Evolutionary conservation across 2,797 vertebrate genomes (phyloP).

Genomic region (Siniperca obscura): DNA sequence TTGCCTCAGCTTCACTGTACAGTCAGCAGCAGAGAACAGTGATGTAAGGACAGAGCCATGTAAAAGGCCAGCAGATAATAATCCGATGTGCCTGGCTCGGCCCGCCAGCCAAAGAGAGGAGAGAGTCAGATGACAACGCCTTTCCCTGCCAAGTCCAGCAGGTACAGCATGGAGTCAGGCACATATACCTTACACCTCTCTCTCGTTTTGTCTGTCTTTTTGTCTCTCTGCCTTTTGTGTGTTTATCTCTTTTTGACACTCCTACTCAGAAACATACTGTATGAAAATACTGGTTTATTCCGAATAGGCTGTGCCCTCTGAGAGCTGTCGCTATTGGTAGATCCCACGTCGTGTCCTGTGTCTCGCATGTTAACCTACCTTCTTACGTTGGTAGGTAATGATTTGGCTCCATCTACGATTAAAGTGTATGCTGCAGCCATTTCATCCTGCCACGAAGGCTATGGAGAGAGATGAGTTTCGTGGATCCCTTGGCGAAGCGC

Average conservation of each 20-base stretch:
- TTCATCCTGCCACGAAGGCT: no score
- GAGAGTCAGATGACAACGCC: slow-evolving; percentile 53
- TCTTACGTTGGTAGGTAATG: no score
- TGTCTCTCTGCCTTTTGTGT: background rate
- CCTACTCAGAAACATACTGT: slow-evolving; percentile 5
- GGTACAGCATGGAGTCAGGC: slow-evolving; percentile 41
- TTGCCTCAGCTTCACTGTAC: slow-evolving; percentile 15
- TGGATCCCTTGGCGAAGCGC: no score
- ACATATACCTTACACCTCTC: slow-evolving; percentile 16
- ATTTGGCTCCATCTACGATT: no score
- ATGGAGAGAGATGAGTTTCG: no score
- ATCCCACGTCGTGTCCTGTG: no score
- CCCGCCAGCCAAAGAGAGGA: slow-evolving; percentile 45
- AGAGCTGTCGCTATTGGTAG: no score
- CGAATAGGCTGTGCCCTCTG: no score
- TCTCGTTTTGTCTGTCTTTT: background rate
- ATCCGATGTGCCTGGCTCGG: slow-evolving; percentile 47
- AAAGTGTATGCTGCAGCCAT: no score
- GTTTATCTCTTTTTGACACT: slow-evolving; percentile 12
- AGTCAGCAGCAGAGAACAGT: slow-evolving; percentile 58
- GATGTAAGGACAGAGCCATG: slow-evolving; percentile 55
- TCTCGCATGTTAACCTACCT: no score
- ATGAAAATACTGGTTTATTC: slow-evolving; percentile 7
- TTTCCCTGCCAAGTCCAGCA: slow-evolving; percentile 50
- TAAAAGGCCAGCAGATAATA: slow-evolving; percentile 60